A percentile compares a stretch with the other conserved stretches of the same genome.
These are phyloP conservation scores for Ganaspis brasiliensis DNA, from an alignment of 2,888 invertebrate species.

Conservation along the genomic window DNA sequence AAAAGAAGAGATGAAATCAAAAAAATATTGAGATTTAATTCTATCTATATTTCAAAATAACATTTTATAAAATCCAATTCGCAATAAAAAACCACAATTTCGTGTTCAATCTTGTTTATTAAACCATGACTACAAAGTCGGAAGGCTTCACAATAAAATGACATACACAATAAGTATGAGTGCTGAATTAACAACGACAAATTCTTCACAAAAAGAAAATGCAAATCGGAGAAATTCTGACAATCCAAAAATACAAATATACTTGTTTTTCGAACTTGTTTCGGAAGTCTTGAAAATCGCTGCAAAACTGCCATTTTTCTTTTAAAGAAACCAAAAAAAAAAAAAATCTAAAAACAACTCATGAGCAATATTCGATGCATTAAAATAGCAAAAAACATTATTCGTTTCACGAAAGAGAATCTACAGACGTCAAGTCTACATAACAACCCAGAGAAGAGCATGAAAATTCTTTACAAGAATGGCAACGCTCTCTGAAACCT, in stretches of 20 bases:
- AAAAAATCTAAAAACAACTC: not conserved
- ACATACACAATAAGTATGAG: conserved; percentile 29
- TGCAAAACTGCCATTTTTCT: too few relatives aligned
- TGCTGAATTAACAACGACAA: conserved; percentile 19
- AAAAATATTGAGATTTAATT: too few relatives aligned
- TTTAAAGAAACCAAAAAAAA: not conserved
- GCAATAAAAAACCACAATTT: not conserved
- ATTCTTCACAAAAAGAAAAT: not conserved
- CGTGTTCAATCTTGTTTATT: conserved; percentile 37
- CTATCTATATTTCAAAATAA: too few relatives aligned
- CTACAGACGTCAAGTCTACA: not conserved
- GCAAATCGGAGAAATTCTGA: not conserved
- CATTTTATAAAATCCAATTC: too few relatives aligned
- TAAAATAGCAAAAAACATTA: conserved; percentile 23
- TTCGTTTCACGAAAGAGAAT: conserved; percentile 26
- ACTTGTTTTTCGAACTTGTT: not conserved
- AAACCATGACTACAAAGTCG: conserved; percentile 36
- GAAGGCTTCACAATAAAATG: conserved; percentile 41
- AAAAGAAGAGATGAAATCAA: too few relatives aligned
- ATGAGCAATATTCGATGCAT: conserved; percentile 5
- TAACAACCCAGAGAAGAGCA: conserved; percentile 31
- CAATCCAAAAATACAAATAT: not conserved
- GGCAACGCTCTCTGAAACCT: conserved; percentile 31
- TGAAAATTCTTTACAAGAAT: conserved; percentile 42
- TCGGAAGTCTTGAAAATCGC: too few relatives aligned